Evolutionary conservation across 1,140 invertebrate genomes (phyloP), one percentile per base, ranked within the genome.

Genomic region (Drosophila sulfurigaster): DNA sequence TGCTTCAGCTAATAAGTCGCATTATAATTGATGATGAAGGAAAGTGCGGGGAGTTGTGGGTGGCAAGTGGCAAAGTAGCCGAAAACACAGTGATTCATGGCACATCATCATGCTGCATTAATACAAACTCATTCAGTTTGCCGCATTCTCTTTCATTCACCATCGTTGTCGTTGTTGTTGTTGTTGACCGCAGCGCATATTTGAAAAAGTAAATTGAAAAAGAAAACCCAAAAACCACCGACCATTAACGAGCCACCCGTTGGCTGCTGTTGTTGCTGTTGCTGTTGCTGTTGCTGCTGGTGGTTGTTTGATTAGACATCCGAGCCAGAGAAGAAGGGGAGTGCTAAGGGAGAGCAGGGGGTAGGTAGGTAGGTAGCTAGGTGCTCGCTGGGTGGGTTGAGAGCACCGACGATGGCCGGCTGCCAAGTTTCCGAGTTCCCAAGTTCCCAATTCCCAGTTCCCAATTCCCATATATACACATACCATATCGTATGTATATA

Each of bases 301-400:
- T 51, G 45, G 67, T 54, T 69, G 48, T 71, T 72, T 66, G 69
- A 65, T 72, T 72, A 72, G 69, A 58, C 45, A 52, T 52, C 6
- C 30, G 30, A 32, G 35, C 10, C 35, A 10, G 2, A 10, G 35
- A 25, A 1, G 20, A n/a, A 13, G n/a, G 4, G 49, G 25, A 7
- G 1, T 5, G 59, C 32, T 32, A n/a, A 41, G 46, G 32, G 32
- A 28, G 25, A 15, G 13, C 7, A 11, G 25, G 38, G 38, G 38
- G 38, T 58, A 20, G 3, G 15, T 1, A 13, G n/a, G 5, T 13
- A 5, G 10, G 11, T 30, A 13, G 45, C 25, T 48, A 48, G 59
- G 46, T 63, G 46, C 45, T 41, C 2, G 46, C 43, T 13, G 30
- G 35, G 35, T 7, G 41, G 7, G 35, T 10, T 10, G 35, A 38